Evolutionary conservation across 2,888 invertebrate genomes (phyloP).

Genomic region (Caradrina kadenii): DNA sequence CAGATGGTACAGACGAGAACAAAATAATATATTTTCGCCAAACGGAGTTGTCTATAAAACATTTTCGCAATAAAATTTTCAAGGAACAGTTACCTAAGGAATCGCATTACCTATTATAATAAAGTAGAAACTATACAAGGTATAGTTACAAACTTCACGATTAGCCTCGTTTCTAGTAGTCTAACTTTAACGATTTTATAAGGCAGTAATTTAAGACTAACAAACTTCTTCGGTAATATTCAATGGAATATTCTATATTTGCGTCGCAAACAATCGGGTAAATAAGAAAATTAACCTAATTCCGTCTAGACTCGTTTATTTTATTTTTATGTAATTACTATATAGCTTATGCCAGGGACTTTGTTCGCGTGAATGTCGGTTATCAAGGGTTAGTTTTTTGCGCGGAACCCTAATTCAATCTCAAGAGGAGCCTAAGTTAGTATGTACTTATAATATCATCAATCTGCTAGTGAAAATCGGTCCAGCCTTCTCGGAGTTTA

Average conservation of each 20-base stretch:
- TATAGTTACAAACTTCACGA: slow-evolving; percentile 31
- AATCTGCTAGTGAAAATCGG: too few species aligned
- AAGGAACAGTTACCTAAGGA: neutral
- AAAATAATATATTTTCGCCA: neutral
- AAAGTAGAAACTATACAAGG: slow-evolving; percentile 5
- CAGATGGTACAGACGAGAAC: too few species aligned
- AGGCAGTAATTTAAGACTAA: slow-evolving; percentile 25
- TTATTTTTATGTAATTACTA: slow-evolving; percentile 24
- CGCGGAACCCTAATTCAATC: too few species aligned
- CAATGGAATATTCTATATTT: slow-evolving; percentile 20
- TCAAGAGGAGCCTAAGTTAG: too few species aligned
- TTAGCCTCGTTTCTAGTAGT: slow-evolving; percentile 27
- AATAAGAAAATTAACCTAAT: slow-evolving; percentile 44
- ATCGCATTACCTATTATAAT: slow-evolving; percentile 29
- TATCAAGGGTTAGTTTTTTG: too few species aligned
- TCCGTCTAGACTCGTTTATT: slow-evolving; percentile 32
- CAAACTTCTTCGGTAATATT: slow-evolving; percentile 20
- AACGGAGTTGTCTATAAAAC: neutral
- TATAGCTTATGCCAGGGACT: too few species aligned
- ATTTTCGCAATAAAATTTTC: neutral
- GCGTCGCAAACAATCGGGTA: slow-evolving; percentile 24
- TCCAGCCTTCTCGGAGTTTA: too few species aligned
- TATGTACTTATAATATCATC: too few species aligned
- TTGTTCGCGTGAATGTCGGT: too few species aligned
- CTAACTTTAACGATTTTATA: slow-evolving; percentile 49